These are phyloP conservation scores for Drosophila funebris DNA, from an alignment of 1,140 invertebrate genomes.

Conservation along the genomic window DNA sequence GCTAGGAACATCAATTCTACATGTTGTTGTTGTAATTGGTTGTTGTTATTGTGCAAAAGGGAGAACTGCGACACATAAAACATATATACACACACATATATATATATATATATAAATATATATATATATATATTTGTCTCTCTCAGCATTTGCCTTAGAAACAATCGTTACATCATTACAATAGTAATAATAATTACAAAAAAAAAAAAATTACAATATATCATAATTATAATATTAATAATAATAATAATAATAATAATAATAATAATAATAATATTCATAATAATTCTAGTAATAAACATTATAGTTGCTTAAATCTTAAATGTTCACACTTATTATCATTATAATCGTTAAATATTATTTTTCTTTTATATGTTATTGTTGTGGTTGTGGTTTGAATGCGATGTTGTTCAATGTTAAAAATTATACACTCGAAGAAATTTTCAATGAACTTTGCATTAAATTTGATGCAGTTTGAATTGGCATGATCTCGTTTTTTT, in stretches of 20 bases:
- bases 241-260: slow-evolving; percentile 5
- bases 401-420: slow-evolving; percentile 51
- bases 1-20: slow-evolving; percentile 71
- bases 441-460: slow-evolving; percentile 60
- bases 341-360: background rate
- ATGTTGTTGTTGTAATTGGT: slow-evolving; percentile 11
- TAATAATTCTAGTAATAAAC: slow-evolving; percentile 37
- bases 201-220: slow-evolving; percentile 20
- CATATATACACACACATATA: background rate
- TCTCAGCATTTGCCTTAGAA: slow-evolving; percentile 5
- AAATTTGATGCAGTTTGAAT: slow-evolving; percentile 6
- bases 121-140: background rate
- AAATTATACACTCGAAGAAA: slow-evolving; percentile 66
- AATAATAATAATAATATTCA: slow-evolving; percentile 33
- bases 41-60: slow-evolving; percentile 12
- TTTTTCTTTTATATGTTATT: background rate
- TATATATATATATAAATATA: background rate
- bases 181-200: slow-evolving; percentile 41
- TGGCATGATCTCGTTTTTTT: slow-evolving; percentile 26
- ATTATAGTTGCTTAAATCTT: slow-evolving; percentile 36
- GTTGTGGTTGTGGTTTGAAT: slow-evolving; percentile 8
- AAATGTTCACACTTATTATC: slow-evolving; percentile 32
- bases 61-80: slow-evolving; percentile 15
- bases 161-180: slow-evolving; percentile 29
- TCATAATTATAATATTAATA: slow-evolving; percentile 13